A percentile compares a stretch with the other conserved stretches of the same genome.
Conservation (phyloP, 2,888 invertebrate genomes). For the Hyles lineata region DNA sequence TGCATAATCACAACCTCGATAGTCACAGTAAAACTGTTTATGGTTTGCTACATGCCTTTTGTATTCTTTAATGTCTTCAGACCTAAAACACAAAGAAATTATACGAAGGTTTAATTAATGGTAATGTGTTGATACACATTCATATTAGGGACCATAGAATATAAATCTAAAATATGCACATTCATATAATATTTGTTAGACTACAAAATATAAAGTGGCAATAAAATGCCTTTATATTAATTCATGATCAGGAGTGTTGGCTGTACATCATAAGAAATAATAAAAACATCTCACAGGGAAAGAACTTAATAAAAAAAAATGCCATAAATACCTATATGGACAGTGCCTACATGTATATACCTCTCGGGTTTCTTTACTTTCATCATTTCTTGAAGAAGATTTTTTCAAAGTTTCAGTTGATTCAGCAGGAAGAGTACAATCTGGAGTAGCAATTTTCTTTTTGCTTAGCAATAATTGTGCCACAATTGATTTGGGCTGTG, state of each 20-base stretch:
- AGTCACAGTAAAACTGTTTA: constrained; percentile 78
- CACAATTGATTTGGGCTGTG: constrained; percentile 70
- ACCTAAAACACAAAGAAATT: constrained; percentile 51
- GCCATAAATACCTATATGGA: constrained; percentile 4
- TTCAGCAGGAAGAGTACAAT: constrained; percentile 31
- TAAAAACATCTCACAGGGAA: neutral
- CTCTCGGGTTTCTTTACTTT: neutral
- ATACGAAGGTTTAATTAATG: neutral
- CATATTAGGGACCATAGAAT: too few species aligned
- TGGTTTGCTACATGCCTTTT: constrained; percentile 71
- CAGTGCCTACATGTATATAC: neutral
- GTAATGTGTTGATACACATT: neutral
- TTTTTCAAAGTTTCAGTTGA: constrained; percentile 19
- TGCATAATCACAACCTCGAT: constrained; percentile 81
- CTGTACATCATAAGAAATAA: too few species aligned
- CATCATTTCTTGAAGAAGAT: neutral
- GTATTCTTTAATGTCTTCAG: constrained; percentile 70
- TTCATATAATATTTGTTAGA: too few species aligned
- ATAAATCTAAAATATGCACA: too few species aligned
- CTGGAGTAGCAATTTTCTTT: constrained; percentile 41
- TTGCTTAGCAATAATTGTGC: constrained; percentile 58
- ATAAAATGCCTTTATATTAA: too few species aligned
- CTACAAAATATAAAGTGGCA: too few species aligned
- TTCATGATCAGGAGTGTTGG: too few species aligned
- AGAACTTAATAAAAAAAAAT: neutral